phyloP scores from a whole-genome alignment of 2,113 vertebrate species.

The Leucoraja erinaceus region DNA sequence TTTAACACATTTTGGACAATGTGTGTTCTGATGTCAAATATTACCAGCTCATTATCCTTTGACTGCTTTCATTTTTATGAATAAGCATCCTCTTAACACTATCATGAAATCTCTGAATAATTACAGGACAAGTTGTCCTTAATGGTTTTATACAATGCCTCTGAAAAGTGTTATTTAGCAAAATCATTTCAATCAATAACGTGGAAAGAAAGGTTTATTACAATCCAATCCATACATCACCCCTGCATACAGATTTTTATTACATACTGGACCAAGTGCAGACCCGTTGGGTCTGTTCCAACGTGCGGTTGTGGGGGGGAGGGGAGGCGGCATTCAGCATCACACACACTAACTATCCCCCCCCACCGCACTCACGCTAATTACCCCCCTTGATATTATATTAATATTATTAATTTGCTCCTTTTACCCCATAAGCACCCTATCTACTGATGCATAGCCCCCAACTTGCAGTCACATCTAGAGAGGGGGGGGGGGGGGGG shows the following conservation, averaged over 20 bases:
- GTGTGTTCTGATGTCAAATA: not conserved
- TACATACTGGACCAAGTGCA: too few relatives aligned
- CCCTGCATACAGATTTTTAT: not conserved
- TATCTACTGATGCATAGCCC: too few relatives aligned
- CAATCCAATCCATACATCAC: not conserved
- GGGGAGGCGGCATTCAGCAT: too few relatives aligned
- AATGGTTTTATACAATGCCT: not conserved
- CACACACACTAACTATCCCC: too few relatives aligned
- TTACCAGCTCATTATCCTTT: not conserved
- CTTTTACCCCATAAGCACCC: too few relatives aligned
- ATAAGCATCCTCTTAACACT: not conserved
- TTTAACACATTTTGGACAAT: not conserved
- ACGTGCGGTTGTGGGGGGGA: too few relatives aligned
- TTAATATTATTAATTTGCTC: too few relatives aligned
- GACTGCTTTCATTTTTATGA: not conserved
- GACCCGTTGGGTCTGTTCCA: too few relatives aligned
- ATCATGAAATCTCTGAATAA: not conserved
- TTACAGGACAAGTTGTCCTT: not conserved
- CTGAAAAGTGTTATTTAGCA: not conserved
- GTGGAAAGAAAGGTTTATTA: not conserved
- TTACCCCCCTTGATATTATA: too few relatives aligned
- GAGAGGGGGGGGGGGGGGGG: too few relatives aligned
- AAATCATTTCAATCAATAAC: not conserved
- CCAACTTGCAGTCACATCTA: too few relatives aligned
- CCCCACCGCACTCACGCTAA: too few relatives aligned